These are phyloP conservation scores for Amphilophus citrinellus DNA, from an alignment of 2,113 vertebrate species.

Conservation along the genomic window DNA sequence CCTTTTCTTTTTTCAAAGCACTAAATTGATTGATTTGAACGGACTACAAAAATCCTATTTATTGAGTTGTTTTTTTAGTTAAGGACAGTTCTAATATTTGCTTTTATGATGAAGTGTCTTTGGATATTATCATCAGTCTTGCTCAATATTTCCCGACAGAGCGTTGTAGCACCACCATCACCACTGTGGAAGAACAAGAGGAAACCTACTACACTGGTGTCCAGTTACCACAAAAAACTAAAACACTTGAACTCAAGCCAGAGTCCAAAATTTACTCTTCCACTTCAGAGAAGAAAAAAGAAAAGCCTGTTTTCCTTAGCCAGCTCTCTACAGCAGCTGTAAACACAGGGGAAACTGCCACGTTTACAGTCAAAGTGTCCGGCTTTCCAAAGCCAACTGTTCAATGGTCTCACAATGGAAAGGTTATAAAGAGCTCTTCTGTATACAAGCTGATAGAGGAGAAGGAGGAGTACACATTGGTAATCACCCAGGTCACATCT, in stretches of 20 bases:
- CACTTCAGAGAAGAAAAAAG: conserved; percentile 82
- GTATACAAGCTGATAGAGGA: conserved; percentile 86
- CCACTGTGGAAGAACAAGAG: conserved; percentile 87
- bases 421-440: conserved; percentile 77
- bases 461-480: conserved; percentile 85
- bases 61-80: background rate
- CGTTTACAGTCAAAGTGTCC: conserved; percentile 85
- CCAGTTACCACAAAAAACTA: conserved; percentile 83
- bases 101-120: background rate
- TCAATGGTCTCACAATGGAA: conserved; percentile 89
- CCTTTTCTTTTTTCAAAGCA: background rate
- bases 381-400: conserved; percentile 88
- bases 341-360: conserved; percentile 84
- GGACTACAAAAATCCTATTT: background rate
- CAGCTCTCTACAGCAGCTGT: conserved; percentile 81
- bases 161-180: conserved; percentile 85
- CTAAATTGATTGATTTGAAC: background rate
- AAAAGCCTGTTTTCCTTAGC: conserved; percentile 88
- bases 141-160: conserved; percentile 89
- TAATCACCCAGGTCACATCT: conserved; percentile 81
- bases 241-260: conserved; percentile 95
- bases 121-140: conserved; percentile 58
- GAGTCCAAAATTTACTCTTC: conserved; percentile 86
- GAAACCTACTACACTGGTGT: conserved; percentile 86
- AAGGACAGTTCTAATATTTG: background rate